Conservation (phyloP, 2,888 invertebrate species). For the Phanerotoma sp. region DNA sequence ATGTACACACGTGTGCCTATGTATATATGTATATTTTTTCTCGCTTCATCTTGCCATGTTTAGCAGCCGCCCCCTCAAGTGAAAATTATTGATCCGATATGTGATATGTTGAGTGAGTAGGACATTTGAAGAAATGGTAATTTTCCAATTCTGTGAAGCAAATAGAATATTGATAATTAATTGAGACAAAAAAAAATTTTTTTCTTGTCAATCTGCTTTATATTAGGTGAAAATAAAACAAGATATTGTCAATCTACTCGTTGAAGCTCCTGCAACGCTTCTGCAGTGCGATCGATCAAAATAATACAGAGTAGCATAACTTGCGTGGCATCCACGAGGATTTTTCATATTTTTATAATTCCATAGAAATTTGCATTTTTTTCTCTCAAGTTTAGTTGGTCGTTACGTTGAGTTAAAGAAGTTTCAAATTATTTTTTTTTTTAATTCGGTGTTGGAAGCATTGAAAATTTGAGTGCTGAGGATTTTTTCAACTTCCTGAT, state of each 20-base stretch:
- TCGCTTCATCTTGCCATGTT: no score
- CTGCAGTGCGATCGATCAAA: slow-evolving; percentile 27
- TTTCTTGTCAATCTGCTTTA: background rate
- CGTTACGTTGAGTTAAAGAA: no score
- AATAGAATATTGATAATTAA: background rate
- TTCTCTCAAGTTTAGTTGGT: no score
- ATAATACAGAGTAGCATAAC: slow-evolving; percentile 16
- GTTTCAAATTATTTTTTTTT: no score
- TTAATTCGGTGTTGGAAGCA: no score
- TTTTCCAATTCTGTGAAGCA: slow-evolving; percentile 9
- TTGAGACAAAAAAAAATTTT: slow-evolving; percentile 2
- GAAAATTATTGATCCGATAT: slow-evolving; percentile 36
- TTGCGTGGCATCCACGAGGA: slow-evolving; percentile 8
- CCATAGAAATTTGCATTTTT: no score
- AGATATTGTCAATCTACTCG: slow-evolving; percentile 2
- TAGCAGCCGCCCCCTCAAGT: slow-evolving; percentile 21
- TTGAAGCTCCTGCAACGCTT: slow-evolving; percentile 23
- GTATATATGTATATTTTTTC: no score
- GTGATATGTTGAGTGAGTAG: slow-evolving; percentile 11
- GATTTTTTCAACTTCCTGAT: no score
- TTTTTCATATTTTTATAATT: no score
- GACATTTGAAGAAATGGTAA: slow-evolving; percentile 4
- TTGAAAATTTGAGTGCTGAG: no score
- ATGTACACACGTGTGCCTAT: no score
- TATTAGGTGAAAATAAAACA: background rate